Conservation (phyloP, 2,797 vertebrate genomes). For the Eospalax fontanierii region DNA sequence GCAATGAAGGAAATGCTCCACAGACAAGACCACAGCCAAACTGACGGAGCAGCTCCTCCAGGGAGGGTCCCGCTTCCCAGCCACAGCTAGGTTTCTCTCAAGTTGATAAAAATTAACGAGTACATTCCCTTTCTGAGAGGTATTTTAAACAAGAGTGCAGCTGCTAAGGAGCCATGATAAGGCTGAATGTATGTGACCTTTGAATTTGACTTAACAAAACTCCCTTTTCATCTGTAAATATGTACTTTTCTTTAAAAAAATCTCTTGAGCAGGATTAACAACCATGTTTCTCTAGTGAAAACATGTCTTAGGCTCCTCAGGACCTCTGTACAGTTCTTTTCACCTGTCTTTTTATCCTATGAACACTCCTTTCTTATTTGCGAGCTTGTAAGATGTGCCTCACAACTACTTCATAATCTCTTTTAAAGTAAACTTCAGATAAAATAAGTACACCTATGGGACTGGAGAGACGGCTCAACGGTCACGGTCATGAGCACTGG, state of each 20-base stretch:
- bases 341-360: not conserved
- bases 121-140: not conserved
- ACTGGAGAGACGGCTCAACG: no score
- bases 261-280: not conserved
- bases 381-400: not conserved
- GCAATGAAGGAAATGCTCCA: no score
- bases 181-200: not conserved
- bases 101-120: no score
- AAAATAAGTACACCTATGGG: no score
- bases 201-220: not conserved
- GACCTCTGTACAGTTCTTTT: not conserved
- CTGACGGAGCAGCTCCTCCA: no score
- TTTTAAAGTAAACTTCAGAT: no score
- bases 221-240: not conserved
- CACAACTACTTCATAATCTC: no score
- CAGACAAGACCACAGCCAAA: no score
- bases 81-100: no score
- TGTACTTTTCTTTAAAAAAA: not conserved
- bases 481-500: no score
- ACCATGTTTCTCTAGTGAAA: not conserved
- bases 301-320: not conserved
- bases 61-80: no score
- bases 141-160: not conserved
- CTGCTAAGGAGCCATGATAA: not conserved
- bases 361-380: not conserved